These are phyloP conservation scores for Drosophila orena DNA, from an alignment of 1,140 invertebrate species.

Conservation along the genomic window DNA sequence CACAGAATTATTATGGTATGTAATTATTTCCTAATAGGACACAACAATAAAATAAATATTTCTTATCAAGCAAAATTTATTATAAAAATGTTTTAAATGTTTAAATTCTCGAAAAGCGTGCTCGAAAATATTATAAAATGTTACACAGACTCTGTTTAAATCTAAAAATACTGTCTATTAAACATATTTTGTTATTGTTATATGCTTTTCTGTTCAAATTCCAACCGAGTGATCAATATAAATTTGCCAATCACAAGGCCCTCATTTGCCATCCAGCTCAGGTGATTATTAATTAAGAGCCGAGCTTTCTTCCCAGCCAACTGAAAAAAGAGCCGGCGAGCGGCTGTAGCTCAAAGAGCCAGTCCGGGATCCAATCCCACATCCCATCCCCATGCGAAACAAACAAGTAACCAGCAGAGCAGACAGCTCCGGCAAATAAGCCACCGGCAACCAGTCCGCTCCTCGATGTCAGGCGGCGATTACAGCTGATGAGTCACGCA, in stretches of 20 bases:
- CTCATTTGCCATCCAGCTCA: constrained; percentile 1
- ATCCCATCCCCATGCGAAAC: background rate
- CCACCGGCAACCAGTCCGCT: background rate
- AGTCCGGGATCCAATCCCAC: background rate
- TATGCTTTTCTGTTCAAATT: too few species aligned
- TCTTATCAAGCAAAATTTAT: too few species aligned
- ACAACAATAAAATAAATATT: too few species aligned
- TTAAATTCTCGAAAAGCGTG: too few species aligned
- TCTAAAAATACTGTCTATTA: too few species aligned
- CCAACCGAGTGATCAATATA: background rate
- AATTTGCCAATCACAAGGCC: background rate
- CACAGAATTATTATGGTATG: too few species aligned
- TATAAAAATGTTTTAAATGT: too few species aligned
- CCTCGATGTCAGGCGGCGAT: constrained; percentile 21
- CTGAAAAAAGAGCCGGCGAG: constrained; percentile 1
- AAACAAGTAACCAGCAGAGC: constrained; percentile 1
- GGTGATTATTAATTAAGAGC: constrained; percentile 31
- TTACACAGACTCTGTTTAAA: too few species aligned
- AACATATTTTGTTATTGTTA: background rate
- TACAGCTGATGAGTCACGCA: constrained; percentile 56
- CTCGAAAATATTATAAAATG: too few species aligned
- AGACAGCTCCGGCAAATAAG: constrained; percentile 20
- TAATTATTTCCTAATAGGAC: too few species aligned
- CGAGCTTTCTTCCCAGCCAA: constrained; percentile 1
- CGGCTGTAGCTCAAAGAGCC: constrained; percentile 18